Evolutionary conservation across 2,113 vertebrate genomes (phyloP).

Genomic region (Balaeniceps rex): DNA sequence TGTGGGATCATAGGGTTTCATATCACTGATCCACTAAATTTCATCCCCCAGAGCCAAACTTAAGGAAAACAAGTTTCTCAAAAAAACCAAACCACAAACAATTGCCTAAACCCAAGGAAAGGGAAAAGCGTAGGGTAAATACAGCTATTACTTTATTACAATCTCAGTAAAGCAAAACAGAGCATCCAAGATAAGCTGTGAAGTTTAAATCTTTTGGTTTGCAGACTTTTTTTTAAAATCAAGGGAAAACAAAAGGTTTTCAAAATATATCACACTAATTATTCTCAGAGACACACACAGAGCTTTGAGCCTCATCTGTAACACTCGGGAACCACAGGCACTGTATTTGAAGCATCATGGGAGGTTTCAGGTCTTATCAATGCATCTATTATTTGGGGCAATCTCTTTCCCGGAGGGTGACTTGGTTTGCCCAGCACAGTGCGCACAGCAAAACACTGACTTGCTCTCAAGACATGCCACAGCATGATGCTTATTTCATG

Average conservation of each 20-base stretch:
- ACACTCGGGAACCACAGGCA: not conserved
- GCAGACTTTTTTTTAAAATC: not conserved
- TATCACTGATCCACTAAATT: not conserved
- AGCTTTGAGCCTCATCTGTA: not conserved
- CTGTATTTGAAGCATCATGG: not conserved
- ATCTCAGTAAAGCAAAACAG: not conserved
- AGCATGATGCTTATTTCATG: slow-evolving; percentile 33
- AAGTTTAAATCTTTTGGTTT: not conserved
- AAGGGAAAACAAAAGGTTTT: not conserved
- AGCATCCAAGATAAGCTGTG: not conserved
- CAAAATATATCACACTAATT: not conserved
- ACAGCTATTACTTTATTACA: not conserved
- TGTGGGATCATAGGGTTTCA: not conserved
- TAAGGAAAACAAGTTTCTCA: not conserved
- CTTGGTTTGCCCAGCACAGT: slow-evolving; percentile 30
- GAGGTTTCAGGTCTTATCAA: slow-evolving; percentile 54
- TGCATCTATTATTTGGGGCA: slow-evolving; percentile 53
- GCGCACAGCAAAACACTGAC: not conserved
- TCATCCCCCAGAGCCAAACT: not conserved
- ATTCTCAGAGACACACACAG: not conserved
- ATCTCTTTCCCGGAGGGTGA: slow-evolving; percentile 30
- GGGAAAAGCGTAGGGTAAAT: not conserved
- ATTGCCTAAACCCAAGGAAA: not conserved
- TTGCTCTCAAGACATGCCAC: slow-evolving; percentile 36
- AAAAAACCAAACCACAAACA: not conserved